Evolutionary conservation across 2,797 vertebrate species (phyloP), one percentile per base, ranked within the genome.

Genomic region (Percopsis omiscomaycus): DNA sequence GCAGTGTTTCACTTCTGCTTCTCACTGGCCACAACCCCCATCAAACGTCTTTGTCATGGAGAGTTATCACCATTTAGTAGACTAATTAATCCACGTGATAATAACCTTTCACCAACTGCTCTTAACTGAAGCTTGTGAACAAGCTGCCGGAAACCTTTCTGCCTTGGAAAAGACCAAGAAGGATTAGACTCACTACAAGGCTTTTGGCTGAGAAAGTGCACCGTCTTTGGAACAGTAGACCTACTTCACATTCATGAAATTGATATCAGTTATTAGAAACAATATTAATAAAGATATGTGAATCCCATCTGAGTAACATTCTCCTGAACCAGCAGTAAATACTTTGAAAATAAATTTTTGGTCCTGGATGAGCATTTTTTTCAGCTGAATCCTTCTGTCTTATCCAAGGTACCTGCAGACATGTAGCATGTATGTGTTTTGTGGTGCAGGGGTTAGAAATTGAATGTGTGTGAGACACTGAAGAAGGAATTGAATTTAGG

Each of bases 351-450:
- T 82, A 87, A 87, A 75, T 83, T 65, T 78, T 78, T 88, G 85
- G 74, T 87, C 78, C 85, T 73, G 68, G 79, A 80, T 82, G 60
- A 79, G 84, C 75, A 81, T 84, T 75, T 74, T 74, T 82, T 81
- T 85, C 82, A 84, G 78, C 83, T 83, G 89, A 80, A 87, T 89
- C 85, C 87, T 84, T 84, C 82, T 83, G 86, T 91, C 81, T 87
- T 86, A 84, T 84, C 81, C 88, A 78, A 88, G 87, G 90, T 91
- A 89, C 90, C 91, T 92, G 90, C 88, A 89, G 88, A 93, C 83
- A 92, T 92, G 92, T 93, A 94, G 92, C 92, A 93, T 93, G 92
- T 77, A 70, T 91, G 88, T 92, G 86, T 88, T 86, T 85, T 66
- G 71, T 79, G 61, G 70, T 44, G 44, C 29, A 16, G 16, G n/a